Evolutionary conservation across 2,113 vertebrate species (phyloP).

Genomic region (Barbus barbus): DNA sequence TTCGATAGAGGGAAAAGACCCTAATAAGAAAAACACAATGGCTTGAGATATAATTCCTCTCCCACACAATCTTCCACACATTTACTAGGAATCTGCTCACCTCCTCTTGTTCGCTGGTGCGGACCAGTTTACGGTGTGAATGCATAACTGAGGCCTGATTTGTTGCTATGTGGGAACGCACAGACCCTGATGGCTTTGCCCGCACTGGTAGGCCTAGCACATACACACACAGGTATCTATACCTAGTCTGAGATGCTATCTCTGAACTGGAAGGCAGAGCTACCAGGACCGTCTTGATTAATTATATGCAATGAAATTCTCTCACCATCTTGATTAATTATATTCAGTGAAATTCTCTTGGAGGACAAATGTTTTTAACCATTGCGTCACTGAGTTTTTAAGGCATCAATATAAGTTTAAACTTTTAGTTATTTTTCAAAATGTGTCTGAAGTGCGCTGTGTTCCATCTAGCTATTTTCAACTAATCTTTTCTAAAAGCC

Average conservation of each 20-base stretch:
- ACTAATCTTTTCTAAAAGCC: too few relatives aligned
- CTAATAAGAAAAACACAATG: conserved; percentile 57
- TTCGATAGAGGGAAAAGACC: conserved; percentile 26
- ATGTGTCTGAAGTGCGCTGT: too few relatives aligned
- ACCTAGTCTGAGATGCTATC: background rate
- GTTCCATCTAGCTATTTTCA: too few relatives aligned
- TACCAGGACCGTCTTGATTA: background rate
- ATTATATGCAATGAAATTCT: background rate
- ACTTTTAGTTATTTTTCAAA: background rate
- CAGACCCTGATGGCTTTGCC: conserved; percentile 52
- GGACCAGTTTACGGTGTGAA: conserved; percentile 68
- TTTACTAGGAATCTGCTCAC: conserved; percentile 52
- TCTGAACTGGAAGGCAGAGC: background rate
- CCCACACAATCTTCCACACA: conserved; percentile 46
- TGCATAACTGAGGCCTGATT: conserved; percentile 69
- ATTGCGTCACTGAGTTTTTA: background rate
- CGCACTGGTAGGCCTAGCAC: background rate
- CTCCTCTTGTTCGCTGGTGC: conserved; percentile 58
- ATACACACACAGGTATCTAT: background rate
- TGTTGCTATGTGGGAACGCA: conserved; percentile 69
- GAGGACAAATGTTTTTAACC: background rate
- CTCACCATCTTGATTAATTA: background rate
- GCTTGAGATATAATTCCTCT: conserved; percentile 41
- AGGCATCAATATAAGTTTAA: background rate
- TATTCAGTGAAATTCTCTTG: background rate